These are phyloP conservation scores for Protodeltote pygarga DNA, from an alignment of 2,888 invertebrate species.

Conservation along the genomic window DNA sequence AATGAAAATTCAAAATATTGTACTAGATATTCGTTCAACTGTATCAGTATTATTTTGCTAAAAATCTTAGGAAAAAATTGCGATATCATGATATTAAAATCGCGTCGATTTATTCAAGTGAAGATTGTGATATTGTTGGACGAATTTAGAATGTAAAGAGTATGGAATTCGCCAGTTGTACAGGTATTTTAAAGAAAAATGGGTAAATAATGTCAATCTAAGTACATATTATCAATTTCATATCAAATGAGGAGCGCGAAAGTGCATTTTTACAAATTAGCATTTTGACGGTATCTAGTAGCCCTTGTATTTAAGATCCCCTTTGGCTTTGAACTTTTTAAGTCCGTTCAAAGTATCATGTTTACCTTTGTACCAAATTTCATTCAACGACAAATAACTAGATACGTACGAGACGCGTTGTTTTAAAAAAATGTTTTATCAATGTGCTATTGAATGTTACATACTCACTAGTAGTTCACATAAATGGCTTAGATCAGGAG, in stretches of 20 bases:
- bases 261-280: constrained; percentile 60
- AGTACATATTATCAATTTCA: constrained; percentile 82
- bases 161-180: constrained; percentile 60
- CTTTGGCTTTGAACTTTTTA: constrained; percentile 32
- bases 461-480: too few species aligned
- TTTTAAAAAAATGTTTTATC: neutral
- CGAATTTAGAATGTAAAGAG: constrained; percentile 51
- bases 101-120: constrained; percentile 48
- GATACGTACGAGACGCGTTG: neutral
- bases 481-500: too few species aligned
- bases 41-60: constrained; percentile 18
- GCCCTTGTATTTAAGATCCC: constrained; percentile 29
- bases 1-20: constrained; percentile 26
- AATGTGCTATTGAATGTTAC: too few species aligned
- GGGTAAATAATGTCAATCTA: constrained; percentile 82
- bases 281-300: constrained; percentile 36
- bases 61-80: constrained; percentile 7
- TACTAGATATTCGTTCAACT: constrained; percentile 36
- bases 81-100: constrained; percentile 18
- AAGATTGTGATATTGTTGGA: constrained; percentile 67
- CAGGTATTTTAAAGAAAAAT: constrained; percentile 62
- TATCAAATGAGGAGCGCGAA: constrained; percentile 74
- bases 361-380: constrained; percentile 4
- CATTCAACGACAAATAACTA: neutral
- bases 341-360: constrained; percentile 27